Base-by-base conservation (phyloP, 2,113 vertebrate genomes). In the Pseudorectes ferrugineus region DNA sequence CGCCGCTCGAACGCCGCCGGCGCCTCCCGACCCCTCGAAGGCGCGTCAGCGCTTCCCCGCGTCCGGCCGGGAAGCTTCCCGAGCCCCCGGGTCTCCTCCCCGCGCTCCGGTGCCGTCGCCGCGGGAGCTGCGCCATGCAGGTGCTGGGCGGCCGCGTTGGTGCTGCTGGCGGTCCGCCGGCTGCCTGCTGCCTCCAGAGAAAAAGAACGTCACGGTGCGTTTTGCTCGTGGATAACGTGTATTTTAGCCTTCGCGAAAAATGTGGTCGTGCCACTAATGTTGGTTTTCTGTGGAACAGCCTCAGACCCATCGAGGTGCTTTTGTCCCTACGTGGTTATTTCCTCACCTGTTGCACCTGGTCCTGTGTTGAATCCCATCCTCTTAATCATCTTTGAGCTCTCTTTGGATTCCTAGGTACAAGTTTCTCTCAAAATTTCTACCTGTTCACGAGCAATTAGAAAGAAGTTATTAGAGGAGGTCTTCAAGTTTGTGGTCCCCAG, bases 261-360 rank as follows among this genome's bases (percentile, higher is more conserved):
- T 4, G 6, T 0, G 9, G 24, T 22, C 24, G 0, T 48, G n/a
- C 14, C 58, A 6, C 3, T 7, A 52, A 2, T 70, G 29, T 0
- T 31, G 17, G 3, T 28, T 38, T 49, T 55, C 23, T 58, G 49
- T 70, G 16, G 11, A 29, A 12, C 33, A 54, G 25, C 43, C 21
- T 46, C 20, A 15, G 3, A 26, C 19, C 17, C 16, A 13, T 14
- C 17, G 13, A 3, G 1, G 6, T 22, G 4, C 5, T 46, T 48
- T 66, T 72, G 67, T 33, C 10, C 22, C 10, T 8, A 5, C 9
- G 16, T 49, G 13, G 7, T 33, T 19, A 1, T 67, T 45, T 33
- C 19, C 29, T 4, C 18, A 17, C 14, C 10, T 23, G 29, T 11
- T 36, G 18, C 6, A 20, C 13, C 31, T n/a, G 14, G 16, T 25